A percentile compares a stretch with the other conserved stretches of the same genome.
phyloP scores from a whole-genome alignment of 2,888 invertebrate species.

The Drosophila neotestacea region DNA sequence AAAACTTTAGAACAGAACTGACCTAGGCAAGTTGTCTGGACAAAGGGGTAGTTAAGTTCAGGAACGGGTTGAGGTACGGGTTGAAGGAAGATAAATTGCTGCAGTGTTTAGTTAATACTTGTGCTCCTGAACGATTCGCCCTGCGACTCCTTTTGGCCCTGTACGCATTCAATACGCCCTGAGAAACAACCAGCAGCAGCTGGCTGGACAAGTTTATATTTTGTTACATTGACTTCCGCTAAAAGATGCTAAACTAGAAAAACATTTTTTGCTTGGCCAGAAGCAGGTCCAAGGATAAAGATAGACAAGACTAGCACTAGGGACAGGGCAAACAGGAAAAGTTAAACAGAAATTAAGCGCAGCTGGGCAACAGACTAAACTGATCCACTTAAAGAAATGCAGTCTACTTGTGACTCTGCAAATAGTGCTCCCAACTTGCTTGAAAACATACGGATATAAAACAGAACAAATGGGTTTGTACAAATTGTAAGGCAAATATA shows the following conservation, averaged over 20 bases:
- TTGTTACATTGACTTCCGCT: slow-evolving; percentile 81
- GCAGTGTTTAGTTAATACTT: slow-evolving; percentile 80
- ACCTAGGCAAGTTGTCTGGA: slow-evolving; percentile 57
- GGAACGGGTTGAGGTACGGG: slow-evolving; percentile 10
- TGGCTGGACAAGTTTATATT: slow-evolving; percentile 80
- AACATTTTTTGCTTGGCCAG: slow-evolving; percentile 53
- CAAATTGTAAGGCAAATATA: neutral
- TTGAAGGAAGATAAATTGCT: slow-evolving; percentile 74
- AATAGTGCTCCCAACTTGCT: neutral
- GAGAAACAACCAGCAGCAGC: slow-evolving; percentile 61
- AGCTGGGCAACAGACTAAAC: slow-evolving; percentile 39
- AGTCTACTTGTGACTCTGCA: neutral
- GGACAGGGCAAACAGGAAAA: slow-evolving; percentile 65
- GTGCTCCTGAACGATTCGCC: slow-evolving; percentile 36
- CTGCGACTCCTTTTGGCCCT: slow-evolving; percentile 18
- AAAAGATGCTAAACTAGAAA: slow-evolving; percentile 77
- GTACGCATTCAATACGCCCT: slow-evolving; percentile 51
- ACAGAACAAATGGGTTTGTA: neutral
- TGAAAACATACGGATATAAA: neutral
- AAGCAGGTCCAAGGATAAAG: slow-evolving; percentile 5
- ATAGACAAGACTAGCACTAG: slow-evolving; percentile 6
- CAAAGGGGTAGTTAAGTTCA: slow-evolving; percentile 14
- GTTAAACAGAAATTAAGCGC: slow-evolving; percentile 76
- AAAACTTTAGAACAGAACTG: slow-evolving; percentile 75
- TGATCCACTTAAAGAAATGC: slow-evolving; percentile 51